Evolutionary conservation across 2,888 invertebrate genomes (phyloP).

Genomic region (Sinodicranocentrus sp.): DNA sequence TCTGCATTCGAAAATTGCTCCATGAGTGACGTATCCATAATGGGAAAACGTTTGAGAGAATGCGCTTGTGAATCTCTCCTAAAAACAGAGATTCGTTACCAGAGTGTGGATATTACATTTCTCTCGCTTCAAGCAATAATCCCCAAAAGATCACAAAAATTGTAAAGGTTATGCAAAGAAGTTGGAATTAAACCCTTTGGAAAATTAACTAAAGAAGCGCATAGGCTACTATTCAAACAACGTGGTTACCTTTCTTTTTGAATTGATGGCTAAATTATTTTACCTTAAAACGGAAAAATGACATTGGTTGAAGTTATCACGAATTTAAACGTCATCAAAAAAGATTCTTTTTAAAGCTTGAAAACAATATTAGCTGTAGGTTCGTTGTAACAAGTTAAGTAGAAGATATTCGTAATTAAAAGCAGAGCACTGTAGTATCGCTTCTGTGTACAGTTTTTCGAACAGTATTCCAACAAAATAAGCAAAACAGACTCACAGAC

Average conservation of each 20-base stretch:
- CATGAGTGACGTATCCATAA: slow-evolving; percentile 56
- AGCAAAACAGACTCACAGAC: too few relatives aligned
- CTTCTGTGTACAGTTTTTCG: too few relatives aligned
- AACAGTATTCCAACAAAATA: too few relatives aligned
- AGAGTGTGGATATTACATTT: not conserved
- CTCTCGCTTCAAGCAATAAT: not conserved
- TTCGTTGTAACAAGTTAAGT: too few relatives aligned
- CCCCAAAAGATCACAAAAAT: not conserved
- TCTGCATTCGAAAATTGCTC: not conserved
- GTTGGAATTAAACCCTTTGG: too few relatives aligned
- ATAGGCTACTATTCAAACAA: too few relatives aligned
- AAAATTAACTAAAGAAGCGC: too few relatives aligned
- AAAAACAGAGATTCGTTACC: not conserved
- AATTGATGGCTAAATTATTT: too few relatives aligned
- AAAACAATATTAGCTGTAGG: not conserved
- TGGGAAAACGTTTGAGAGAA: slow-evolving; percentile 30
- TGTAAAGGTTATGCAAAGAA: slow-evolving; percentile 21
- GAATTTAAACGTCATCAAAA: not conserved
- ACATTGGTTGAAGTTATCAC: not conserved
- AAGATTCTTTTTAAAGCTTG: not conserved
- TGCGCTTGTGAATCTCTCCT: not conserved
- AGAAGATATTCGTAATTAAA: too few relatives aligned
- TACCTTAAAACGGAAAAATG: too few relatives aligned
- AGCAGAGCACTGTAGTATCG: too few relatives aligned
- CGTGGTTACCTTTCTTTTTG: too few relatives aligned